Conservation (phyloP, 2,888 invertebrate genomes). For the Nudaria mundana region DNA sequence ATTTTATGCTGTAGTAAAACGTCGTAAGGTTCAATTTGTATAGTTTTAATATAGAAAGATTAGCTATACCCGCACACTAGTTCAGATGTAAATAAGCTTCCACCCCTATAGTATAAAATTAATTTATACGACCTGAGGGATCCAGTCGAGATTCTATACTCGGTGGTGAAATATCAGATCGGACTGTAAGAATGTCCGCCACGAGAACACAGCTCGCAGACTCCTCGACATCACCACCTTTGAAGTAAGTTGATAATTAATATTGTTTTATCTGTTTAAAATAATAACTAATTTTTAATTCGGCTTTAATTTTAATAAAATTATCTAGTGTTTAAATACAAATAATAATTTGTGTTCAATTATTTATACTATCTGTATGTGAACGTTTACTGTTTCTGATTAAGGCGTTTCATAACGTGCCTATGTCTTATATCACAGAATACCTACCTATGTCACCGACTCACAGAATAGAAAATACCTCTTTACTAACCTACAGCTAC, state of each 20-base stretch:
- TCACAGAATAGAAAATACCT: too few species aligned
- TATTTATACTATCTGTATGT: too few species aligned
- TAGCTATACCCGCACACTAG: conserved; percentile 23
- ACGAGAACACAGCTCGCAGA: conserved; percentile 84
- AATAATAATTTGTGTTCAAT: too few species aligned
- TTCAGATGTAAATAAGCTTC: conserved; percentile 31
- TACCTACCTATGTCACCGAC: too few species aligned
- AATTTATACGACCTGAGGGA: conserved; percentile 30
- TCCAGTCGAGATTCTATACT: conserved; percentile 44
- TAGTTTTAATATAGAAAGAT: conserved; percentile 3
- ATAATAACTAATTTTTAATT: not conserved
- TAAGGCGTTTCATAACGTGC: too few species aligned
- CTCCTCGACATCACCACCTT: conserved; percentile 85
- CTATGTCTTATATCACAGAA: too few species aligned
- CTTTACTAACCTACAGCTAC: too few species aligned
- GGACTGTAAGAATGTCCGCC: conserved; percentile 49
- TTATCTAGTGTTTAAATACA: not conserved
- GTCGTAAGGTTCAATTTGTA: conserved; percentile 18
- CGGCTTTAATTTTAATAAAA: not conserved
- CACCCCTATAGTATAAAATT: conserved; percentile 65
- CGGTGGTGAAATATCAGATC: conserved; percentile 16
- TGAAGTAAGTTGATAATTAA: conserved; percentile 69
- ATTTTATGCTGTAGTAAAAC: conserved; percentile 36
- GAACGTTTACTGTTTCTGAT: too few species aligned
- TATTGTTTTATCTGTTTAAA: too few species aligned